Evolutionary conservation across 2,113 vertebrate genomes (phyloP), one percentile per base, ranked within the genome.

Genomic region (Motacilla alba): DNA sequence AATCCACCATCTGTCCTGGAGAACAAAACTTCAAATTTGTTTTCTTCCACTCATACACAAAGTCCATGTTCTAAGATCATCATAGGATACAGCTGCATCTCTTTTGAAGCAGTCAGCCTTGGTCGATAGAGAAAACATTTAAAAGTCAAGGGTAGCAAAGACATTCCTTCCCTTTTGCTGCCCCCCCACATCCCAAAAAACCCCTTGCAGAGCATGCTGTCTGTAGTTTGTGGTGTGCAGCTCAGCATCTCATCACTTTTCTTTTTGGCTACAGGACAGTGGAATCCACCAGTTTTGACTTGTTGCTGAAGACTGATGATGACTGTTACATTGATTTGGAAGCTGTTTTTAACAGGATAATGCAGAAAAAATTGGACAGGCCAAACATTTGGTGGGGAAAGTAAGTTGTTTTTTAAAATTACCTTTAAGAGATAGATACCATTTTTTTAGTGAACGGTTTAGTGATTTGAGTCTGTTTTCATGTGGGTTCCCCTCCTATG

Each of bases 321-420:
- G 99, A 99, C 98, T 99, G 99, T 94, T 99, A 99, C 95, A 97
- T 99, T 87, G 98, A 99, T 85, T 92, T 99, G 87, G 99, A 99
- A 87, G 98, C 98, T 2, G 98, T 99, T 30, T 98, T 99, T 96
- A 98, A 98, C 96, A 99, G 99, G 96, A 98, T 99, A 82, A 96
- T 97, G 95, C 98, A 97, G 64, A 98, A 98, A 96, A 97, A 97
- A 75, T 87, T 99, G 92, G 97, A 98, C 56, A 98, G 97, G 80
- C 98, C 98, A 74, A 98, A 99, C 90, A 98, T 99, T 87, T 99
- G 99, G 99, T 99, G 99, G 99, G 99, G 99, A 92, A 99, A 99
- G 99, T 99, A 95, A 99, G 99, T 99, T 69, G 17, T 20, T 27
- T 86, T 85, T 49, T 39, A 7, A 64, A 67, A 28, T 79, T 74